Base-by-base conservation (phyloP, 2,113 vertebrate species). In the Machaerirhynchus nigripectus region DNA sequence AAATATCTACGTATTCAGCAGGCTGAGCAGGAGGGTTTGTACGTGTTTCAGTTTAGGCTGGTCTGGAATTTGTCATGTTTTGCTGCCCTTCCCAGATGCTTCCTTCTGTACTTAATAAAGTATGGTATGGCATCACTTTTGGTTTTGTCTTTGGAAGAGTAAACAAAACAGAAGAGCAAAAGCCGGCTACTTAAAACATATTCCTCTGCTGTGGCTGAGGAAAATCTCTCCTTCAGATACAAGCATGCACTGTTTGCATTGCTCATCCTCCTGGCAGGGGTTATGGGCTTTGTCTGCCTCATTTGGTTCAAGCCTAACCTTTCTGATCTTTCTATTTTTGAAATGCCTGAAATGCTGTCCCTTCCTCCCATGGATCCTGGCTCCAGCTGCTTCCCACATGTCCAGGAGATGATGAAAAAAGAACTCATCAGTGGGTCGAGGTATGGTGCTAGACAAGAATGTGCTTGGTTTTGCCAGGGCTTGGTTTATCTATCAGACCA, bases 101-200 rank as follows among this genome's bases (percentile, higher is more conserved):
- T 92, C 76, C 49, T 86, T 83, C 76, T 80, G 61, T 20, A 9
- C 44, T 89, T 75, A 42, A 3, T 92, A 28, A 87, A 89, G 64
- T 0, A 1, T 46, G n/a, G 31, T 75, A 64, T 71, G 67, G 40
- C 9, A 1, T 93, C 69, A 55, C 52, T 93, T 88, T 49, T 87
- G 69, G 15, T 84, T 96, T 93, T 87, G 84, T 60, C 86, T 92
- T 89, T 81, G 69, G n/a, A 65, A 67, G 30, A 50, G 15, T 91
- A 92, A 97, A 87, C 47, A 92, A 91, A 95, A 42, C 42, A 77
- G 46, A 78, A 56, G 39, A 78, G 46, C 49, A 75, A 94, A 75
- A 91, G 28, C 26, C 77, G 85, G 67, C 47, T 60, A 40, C 22
- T 78, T 91, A 85, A 94, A 95, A 71, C 39, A 69, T 75, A 73